A percentile compares a stretch with the other conserved stretches of the same genome.
These are phyloP conservation scores for Synergus laeviventris DNA, from an alignment of 2,888 invertebrate species.

Conservation along the genomic window DNA sequence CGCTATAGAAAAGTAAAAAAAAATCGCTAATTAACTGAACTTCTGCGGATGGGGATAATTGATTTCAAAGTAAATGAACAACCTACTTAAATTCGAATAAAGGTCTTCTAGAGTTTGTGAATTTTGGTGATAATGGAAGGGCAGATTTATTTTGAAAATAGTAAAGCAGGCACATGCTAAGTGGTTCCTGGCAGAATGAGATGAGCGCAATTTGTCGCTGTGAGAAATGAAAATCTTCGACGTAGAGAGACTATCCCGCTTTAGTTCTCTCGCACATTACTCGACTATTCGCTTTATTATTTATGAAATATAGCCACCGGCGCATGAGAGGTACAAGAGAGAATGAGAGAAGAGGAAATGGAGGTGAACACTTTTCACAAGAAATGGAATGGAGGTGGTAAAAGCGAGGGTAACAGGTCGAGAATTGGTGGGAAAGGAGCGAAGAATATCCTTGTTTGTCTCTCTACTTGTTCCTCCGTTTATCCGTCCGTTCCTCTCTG, in stretches of 20 bases:
- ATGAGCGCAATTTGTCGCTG: slow-evolving; percentile 49
- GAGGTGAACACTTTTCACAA: slow-evolving; percentile 19
- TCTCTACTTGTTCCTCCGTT: slow-evolving; percentile 39
- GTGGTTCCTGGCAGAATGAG: slow-evolving; percentile 44
- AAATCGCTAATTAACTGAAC: no score
- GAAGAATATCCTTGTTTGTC: slow-evolving; percentile 38
- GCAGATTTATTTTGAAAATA: slow-evolving; percentile 12
- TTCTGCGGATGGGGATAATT: no score
- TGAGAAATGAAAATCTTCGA: slow-evolving; percentile 58
- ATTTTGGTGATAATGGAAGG: neutral
- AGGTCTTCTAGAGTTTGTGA: neutral
- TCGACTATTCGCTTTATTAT: slow-evolving; percentile 56
- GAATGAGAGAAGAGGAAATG: slow-evolving; percentile 2
- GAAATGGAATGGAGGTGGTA: slow-evolving; percentile 41
- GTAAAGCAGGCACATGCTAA: slow-evolving; percentile 20
- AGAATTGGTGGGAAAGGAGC: slow-evolving; percentile 39
- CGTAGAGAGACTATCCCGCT: slow-evolving; percentile 43
- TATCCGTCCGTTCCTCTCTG: slow-evolving; percentile 40
- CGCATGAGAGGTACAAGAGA: slow-evolving; percentile 23
- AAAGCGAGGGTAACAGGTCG: slow-evolving; percentile 39
- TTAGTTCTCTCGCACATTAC: slow-evolving; percentile 47
- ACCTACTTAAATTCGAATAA: neutral
- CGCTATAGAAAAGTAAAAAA: neutral
- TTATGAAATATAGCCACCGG: slow-evolving; percentile 51
- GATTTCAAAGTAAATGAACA: no score